Evolutionary conservation across 2,888 invertebrate genomes (phyloP).

Genomic region (Desoria tigrina): DNA sequence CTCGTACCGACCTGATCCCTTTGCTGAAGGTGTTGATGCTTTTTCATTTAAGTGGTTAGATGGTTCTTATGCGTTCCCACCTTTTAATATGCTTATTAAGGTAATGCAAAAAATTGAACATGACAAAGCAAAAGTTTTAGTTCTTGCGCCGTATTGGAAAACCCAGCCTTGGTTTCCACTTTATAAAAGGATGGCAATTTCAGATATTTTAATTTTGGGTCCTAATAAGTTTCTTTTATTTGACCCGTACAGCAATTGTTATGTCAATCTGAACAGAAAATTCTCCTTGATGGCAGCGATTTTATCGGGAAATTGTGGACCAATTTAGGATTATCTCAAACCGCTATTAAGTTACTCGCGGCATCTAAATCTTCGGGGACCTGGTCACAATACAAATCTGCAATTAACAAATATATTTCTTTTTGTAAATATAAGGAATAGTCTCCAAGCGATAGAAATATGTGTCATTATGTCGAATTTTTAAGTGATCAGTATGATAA

Average conservation of each 20-base stretch:
- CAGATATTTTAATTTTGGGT: not conserved
- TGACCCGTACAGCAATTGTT: constrained; percentile 1
- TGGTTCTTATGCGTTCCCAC: constrained; percentile 28
- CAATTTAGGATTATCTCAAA: too few relatives aligned
- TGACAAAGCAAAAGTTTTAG: constrained; percentile 9
- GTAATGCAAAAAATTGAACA: not conserved
- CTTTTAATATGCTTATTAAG: constrained; percentile 27
- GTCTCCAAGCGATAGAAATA: too few relatives aligned
- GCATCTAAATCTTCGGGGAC: too few relatives aligned
- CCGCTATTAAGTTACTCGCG: too few relatives aligned
- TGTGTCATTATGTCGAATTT: too few relatives aligned
- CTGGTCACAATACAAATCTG: too few relatives aligned
- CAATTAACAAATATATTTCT: too few relatives aligned
- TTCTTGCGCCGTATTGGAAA: constrained; percentile 29
- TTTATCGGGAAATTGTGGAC: too few relatives aligned
- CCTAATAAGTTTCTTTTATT: not conserved
- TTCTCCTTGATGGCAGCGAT: not conserved
- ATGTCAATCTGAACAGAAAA: not conserved
- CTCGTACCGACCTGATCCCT: constrained; percentile 29
- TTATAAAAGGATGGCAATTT: not conserved
- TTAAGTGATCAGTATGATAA: too few relatives aligned
- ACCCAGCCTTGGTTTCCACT: constrained; percentile 29
- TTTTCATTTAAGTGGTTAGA: constrained; percentile 18
- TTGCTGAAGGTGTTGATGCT: constrained; percentile 8
- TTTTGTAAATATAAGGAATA: too few relatives aligned